Conservation (phyloP, 1,140 invertebrate genomes). For the Hetaerina americana region DNA sequence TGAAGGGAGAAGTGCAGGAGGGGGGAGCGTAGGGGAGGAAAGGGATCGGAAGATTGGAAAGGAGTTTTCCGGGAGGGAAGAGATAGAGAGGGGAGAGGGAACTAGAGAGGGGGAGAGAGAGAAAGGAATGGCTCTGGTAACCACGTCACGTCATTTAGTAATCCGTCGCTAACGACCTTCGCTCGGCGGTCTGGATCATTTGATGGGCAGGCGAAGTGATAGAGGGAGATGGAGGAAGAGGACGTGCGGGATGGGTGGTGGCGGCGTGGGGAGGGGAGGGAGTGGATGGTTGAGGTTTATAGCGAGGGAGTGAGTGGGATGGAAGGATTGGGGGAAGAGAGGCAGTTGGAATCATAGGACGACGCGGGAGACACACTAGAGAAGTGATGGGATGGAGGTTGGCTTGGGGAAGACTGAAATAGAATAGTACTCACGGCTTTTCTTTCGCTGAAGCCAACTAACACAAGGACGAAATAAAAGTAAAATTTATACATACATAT, state of each 20-base stretch:
- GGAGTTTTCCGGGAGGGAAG: neutral
- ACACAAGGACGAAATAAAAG: too few species aligned
- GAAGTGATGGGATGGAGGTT: too few species aligned
- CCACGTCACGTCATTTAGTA: neutral
- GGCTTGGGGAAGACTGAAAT: too few species aligned
- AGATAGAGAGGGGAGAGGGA: neutral
- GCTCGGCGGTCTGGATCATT: neutral
- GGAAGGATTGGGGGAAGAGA: too few species aligned
- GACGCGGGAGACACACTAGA: too few species aligned
- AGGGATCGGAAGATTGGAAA: neutral
- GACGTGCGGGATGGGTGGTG: neutral
- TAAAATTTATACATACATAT: too few species aligned
- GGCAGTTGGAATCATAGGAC: too few species aligned
- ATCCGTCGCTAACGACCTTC: neutral
- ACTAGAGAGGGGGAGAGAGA: neutral
- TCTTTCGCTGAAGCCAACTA: too few species aligned
- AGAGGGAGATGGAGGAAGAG: neutral
- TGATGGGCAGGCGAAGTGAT: neutral
- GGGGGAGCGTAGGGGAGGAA: neutral
- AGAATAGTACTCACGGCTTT: too few species aligned
- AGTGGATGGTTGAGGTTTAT: too few species aligned
- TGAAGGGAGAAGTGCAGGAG: neutral
- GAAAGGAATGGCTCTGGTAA: neutral
- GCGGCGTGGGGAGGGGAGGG: too few species aligned
- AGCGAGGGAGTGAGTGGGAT: too few species aligned